Evolutionary conservation across 2,797 vertebrate genomes (phyloP), one percentile per base, ranked within the genome.

Genomic region (Microhierax caerulescens): DNA sequence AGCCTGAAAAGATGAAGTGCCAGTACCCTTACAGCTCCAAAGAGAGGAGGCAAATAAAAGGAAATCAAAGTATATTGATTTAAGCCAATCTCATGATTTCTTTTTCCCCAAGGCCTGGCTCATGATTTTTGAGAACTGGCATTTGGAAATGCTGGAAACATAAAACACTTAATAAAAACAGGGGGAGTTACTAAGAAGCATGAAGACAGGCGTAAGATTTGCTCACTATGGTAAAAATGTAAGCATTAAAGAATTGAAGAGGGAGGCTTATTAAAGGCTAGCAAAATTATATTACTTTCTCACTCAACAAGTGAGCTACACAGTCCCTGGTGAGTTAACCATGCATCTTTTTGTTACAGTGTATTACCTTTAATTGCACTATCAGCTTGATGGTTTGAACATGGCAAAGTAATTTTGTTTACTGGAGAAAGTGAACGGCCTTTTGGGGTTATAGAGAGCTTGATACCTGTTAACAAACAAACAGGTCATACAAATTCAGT

Each of bases 11-110:
- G 85, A 93, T 90, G 64, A 96, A 96, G 84, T 74, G 65, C 73
- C 76, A 78, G 89, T 90, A 90, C 67, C 63, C 83, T 93, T 94
- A 92, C 34, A 90, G 76, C 60, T 81, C 79, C 81, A 85, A 90
- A 94, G 91, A 96, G 37, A 94, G 79, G 93, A 95, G 57, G 85
- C 85, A 95, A 95, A 96, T 85, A 93, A 95, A 91, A 95, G 53
- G 41, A 94, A 94, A 87, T 93, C 65, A 69, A 69, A 70, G 76
- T 47, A 90, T 80, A n/a, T 43, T 64, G 76, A 50, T 75, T 97
- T 88, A 91, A 95, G 78, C 76, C 89, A 81, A 72, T 83, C 73
- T 96, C 89, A 39, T 85, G 60, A 91, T 93, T 90, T 95, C 70
- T 87, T 94, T 93, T 82, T 61, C 92, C 92, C 57, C 56, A 78